Evolutionary conservation across 2,888 invertebrate genomes (phyloP).

Genomic region (Anoncus sp.): DNA sequence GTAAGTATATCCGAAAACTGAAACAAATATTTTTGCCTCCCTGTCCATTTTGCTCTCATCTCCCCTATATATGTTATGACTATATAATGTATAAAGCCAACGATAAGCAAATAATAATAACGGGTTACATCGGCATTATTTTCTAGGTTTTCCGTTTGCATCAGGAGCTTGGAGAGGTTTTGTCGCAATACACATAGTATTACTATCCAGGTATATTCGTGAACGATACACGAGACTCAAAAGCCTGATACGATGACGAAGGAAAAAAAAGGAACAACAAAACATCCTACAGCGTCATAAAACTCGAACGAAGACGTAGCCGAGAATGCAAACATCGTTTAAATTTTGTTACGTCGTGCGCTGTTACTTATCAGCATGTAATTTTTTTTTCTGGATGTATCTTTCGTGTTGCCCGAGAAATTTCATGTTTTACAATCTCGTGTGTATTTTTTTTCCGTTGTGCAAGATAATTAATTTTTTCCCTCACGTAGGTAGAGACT

Average conservation of each 20-base stretch:
- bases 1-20: no score
- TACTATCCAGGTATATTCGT: conserved; percentile 35
- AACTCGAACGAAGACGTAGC: background rate
- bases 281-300: conserved; percentile 16
- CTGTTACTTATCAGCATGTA: conserved; percentile 1
- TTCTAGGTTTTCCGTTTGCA: conserved; percentile 31
- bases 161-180: conserved; percentile 15
- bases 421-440: no score
- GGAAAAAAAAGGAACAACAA: background rate
- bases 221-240: conserved; percentile 28
- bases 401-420: background rate
- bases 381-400: conserved; percentile 10
- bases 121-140: conserved; percentile 39
- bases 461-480: no score
- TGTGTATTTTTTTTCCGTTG: no score
- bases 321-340: background rate
- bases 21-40: conserved; percentile 25
- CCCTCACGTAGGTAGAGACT: no score
- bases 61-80: no score
- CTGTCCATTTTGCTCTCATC: background rate
- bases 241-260: conserved; percentile 14
- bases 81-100: conserved; percentile 42
- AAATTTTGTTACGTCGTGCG: conserved; percentile 1
- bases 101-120: conserved; percentile 76
- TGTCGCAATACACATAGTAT: conserved; percentile 11